Percentiles rank a stretch among this genome's conserved stretches.
Evolutionary conservation across 2,113 vertebrate species (phyloP).

Genomic region (Calonectris borealis): DNA sequence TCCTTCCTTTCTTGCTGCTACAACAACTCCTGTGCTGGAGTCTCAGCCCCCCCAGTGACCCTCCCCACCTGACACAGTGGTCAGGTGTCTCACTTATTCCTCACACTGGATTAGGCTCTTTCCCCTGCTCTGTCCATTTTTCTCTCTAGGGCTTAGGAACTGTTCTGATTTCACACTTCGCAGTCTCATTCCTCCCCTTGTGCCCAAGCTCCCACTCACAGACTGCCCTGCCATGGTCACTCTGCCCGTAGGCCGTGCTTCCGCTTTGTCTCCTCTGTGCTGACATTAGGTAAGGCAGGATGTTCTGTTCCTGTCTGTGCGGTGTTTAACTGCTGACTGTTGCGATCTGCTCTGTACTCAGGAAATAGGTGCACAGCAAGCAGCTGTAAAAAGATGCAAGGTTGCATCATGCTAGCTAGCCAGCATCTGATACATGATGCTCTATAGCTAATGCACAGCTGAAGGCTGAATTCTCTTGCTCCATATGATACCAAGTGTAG

Average conservation of each 20-base stretch:
- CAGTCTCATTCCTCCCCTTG: not conserved
- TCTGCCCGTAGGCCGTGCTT: not conserved
- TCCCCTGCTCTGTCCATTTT: not conserved
- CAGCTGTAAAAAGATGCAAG: not conserved
- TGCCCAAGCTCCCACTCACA: not conserved
- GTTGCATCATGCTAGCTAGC: not conserved
- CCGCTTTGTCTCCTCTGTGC: not conserved
- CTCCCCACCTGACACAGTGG: not conserved
- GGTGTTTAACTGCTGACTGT: not conserved
- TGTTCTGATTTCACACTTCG: not conserved
- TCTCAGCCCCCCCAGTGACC: not conserved
- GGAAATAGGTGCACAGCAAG: not conserved
- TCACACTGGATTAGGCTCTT: not conserved
- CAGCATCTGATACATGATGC: not conserved
- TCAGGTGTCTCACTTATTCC: not conserved
- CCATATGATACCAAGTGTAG: not conserved
- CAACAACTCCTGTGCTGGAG: not conserved
- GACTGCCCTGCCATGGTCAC: not conserved
- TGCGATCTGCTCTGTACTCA: not conserved
- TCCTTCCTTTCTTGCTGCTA: not conserved
- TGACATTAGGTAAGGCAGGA: not conserved
- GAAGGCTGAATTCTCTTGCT: not conserved
- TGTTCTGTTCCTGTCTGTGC: slow-evolving; percentile 4
- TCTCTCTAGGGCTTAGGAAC: not conserved
- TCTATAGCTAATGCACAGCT: not conserved